Conservation (phyloP, 2,888 invertebrate species). For the Trachelus tabidus region DNA sequence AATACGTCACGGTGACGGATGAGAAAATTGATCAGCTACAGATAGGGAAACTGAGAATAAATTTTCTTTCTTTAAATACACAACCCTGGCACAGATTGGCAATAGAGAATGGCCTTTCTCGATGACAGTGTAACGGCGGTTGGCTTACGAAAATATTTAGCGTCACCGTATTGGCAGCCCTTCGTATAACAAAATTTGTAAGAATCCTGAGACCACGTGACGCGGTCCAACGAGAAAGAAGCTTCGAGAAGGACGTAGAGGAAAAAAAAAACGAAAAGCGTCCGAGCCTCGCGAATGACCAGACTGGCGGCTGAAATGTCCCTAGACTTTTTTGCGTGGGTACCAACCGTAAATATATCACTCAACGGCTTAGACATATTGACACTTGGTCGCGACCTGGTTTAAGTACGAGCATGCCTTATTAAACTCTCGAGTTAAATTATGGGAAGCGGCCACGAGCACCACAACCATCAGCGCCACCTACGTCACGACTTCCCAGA, state of each 20-base stretch:
- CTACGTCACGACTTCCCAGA: background rate
- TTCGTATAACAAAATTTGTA: too few species aligned
- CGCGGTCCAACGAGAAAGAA: background rate
- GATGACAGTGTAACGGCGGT: too few species aligned
- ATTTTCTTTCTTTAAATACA: too few species aligned
- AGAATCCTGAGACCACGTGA: background rate
- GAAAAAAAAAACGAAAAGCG: background rate
- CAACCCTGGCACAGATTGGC: too few species aligned
- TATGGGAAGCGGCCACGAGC: slow-evolving; percentile 51
- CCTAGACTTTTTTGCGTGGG: slow-evolving; percentile 53
- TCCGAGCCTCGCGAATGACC: background rate
- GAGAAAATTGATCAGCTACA: background rate
- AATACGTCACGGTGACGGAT: background rate
- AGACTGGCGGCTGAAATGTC: background rate
- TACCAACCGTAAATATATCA: slow-evolving; percentile 60
- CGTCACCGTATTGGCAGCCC: too few species aligned
- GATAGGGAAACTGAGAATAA: background rate
- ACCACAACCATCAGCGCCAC: slow-evolving; percentile 26
- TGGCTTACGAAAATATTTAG: too few species aligned
- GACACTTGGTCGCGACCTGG: slow-evolving; percentile 52
- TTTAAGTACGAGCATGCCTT: slow-evolving; percentile 55
- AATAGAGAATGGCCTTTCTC: too few species aligned
- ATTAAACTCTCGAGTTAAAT: slow-evolving; percentile 60
- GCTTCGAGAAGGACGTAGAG: background rate
- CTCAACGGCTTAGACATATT: slow-evolving; percentile 59